phyloP scores from a whole-genome alignment of 2,113 vertebrate genomes.

The Apteryx owenii region DNA sequence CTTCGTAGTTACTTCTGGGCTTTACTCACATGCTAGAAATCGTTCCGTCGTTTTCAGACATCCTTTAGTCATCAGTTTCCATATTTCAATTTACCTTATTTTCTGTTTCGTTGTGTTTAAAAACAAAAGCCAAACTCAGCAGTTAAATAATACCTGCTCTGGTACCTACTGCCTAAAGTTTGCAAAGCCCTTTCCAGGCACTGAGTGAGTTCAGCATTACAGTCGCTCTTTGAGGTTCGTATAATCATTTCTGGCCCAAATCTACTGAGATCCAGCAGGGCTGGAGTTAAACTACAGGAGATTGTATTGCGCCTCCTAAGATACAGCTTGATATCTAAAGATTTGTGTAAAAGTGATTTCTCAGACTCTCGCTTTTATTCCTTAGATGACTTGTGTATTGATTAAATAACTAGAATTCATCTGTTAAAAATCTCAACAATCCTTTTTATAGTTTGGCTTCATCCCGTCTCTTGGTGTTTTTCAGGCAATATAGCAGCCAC shows the following conservation, averaged over 20 bases:
- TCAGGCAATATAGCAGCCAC: neutral
- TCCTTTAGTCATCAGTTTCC: neutral
- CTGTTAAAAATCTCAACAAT: neutral
- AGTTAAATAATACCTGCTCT: neutral
- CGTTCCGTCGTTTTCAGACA: neutral
- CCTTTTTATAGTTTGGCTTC: accelerated
- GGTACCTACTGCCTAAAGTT: neutral
- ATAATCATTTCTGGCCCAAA: neutral
- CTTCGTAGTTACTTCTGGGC: neutral
- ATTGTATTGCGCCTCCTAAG: neutral
- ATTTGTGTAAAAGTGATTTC: neutral
- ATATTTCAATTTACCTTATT: neutral
- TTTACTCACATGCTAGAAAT: neutral
- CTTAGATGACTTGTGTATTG: too few species aligned
- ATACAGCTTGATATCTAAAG: neutral
- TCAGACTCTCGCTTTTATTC: too few species aligned
- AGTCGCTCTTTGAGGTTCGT: neutral
- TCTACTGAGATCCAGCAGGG: neutral
- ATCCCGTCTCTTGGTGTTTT: neutral
- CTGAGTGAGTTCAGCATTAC: neutral
- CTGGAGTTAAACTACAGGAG: neutral
- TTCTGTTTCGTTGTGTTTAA: neutral
- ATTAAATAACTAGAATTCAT: neutral
- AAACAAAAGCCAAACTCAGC: accelerated
- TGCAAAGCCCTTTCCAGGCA: accelerated